phyloP scores from a whole-genome alignment of 2,797 vertebrate genomes.

The Sebastes minor region DNA sequence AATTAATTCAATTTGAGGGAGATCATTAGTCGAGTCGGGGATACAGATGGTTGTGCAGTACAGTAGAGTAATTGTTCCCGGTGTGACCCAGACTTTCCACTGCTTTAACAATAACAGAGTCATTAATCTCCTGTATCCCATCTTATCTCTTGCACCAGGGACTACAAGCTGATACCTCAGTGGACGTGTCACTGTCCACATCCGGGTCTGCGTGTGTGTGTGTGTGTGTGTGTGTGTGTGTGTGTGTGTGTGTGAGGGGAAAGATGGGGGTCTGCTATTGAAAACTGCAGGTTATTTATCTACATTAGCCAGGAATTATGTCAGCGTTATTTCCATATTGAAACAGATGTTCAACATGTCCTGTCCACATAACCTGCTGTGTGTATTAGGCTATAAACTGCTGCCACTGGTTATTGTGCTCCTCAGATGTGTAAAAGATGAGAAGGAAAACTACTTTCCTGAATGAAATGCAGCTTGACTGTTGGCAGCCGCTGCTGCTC shows the following conservation, averaged over 20 bases:
- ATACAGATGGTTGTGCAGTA: conserved; percentile 26
- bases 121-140: conserved; percentile 63
- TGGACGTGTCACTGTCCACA: conserved; percentile 47
- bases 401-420: not conserved
- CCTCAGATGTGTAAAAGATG: not conserved
- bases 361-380: not conserved
- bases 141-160: conserved; percentile 66
- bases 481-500: not conserved
- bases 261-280: conserved; percentile 17
- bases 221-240: not conserved
- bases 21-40: conserved; percentile 25
- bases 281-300: conserved; percentile 41
- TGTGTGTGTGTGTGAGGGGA: not conserved
- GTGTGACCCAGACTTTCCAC: conserved; percentile 68
- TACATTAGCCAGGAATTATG: conserved; percentile 34
- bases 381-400: not conserved
- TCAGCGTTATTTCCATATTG: conserved; percentile 29
- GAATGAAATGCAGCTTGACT: not conserved
- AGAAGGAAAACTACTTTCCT: not conserved
- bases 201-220: conserved; percentile 34
- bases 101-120: conserved; percentile 67
- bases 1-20: conserved; percentile 28
- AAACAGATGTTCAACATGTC: conserved; percentile 39
- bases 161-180: conserved; percentile 33
- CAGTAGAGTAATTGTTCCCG: conserved; percentile 40